Conservation (phyloP, 2,888 invertebrate genomes). For the Byasa hedistus region DNA sequence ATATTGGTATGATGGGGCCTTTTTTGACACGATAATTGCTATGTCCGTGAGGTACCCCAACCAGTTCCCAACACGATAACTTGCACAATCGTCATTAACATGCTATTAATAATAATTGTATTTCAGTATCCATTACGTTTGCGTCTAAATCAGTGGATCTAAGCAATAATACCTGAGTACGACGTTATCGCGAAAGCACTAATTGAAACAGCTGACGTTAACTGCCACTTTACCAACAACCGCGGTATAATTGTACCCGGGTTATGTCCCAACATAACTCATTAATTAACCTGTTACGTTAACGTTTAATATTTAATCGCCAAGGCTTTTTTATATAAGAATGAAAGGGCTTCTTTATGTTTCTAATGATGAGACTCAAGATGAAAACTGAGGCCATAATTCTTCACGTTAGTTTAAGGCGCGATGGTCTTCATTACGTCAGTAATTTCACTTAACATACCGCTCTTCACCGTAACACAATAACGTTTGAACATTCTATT, state of each 20-base stretch:
- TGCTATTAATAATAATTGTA: not conserved
- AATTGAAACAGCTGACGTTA: conserved; percentile 24
- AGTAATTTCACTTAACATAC: no score
- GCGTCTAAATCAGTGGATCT: not conserved
- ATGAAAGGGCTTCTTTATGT: no score
- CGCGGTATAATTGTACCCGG: conserved; percentile 1
- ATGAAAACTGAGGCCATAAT: no score
- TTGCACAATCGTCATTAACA: not conserved
- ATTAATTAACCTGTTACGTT: not conserved
- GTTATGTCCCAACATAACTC: not conserved
- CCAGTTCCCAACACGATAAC: not conserved
- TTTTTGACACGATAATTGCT: no score
- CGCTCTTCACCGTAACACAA: no score
- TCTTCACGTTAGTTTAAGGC: no score
- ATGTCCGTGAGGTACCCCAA: no score
- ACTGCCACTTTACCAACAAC: conserved; percentile 12
- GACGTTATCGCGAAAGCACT: conserved; percentile 16
- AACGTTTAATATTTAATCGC: not conserved
- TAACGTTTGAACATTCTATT: no score
- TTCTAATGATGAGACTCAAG: no score
- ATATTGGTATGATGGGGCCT: no score
- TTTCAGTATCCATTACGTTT: not conserved
- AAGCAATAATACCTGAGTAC: conserved; percentile 5
- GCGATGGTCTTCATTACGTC: no score
- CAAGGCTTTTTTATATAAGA: no score